Percentiles rank a stretch among this genome's conserved stretches.
phyloP scores from a whole-genome alignment of 2,797 vertebrate genomes.

The Astyanax mexicanus region DNA sequence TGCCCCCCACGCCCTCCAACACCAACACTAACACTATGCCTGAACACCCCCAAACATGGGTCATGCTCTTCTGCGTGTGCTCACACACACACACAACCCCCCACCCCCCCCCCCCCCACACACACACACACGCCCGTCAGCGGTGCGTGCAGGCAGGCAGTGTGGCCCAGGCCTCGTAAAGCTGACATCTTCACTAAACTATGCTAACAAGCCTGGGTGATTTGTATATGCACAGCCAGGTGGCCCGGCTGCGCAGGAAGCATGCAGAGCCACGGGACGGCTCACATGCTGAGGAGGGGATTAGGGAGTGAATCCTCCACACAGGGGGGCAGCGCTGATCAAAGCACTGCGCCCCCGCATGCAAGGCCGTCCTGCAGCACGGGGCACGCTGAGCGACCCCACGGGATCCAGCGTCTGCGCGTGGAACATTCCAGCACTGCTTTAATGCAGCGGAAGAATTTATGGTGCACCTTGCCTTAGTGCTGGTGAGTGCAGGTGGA shows the following conservation, averaged over 20 bases:
- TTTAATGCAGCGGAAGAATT: constrained; percentile 68
- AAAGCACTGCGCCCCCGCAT: constrained; percentile 34
- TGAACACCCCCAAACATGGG: constrained; percentile 65
- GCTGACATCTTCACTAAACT: constrained; percentile 85
- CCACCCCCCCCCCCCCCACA: constrained; percentile 46
- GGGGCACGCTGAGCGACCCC: constrained; percentile 14
- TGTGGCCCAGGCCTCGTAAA: constrained; percentile 75
- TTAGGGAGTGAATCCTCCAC: constrained; percentile 30
- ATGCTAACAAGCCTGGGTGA: constrained; percentile 83
- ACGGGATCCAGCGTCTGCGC: constrained; percentile 53
- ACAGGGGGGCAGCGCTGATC: constrained; percentile 42
- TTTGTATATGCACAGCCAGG: constrained; percentile 79
- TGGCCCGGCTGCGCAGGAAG: constrained; percentile 57
- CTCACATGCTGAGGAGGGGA: constrained; percentile 37
- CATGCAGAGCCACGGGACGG: constrained; percentile 59
- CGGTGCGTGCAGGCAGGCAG: constrained; percentile 70
- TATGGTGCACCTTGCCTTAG: constrained; percentile 53
- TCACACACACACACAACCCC: too few relatives aligned
- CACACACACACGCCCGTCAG: constrained; percentile 3
- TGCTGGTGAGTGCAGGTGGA: constrained; percentile 73
- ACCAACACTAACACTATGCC: constrained; percentile 56
- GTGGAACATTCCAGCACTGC: constrained; percentile 59
- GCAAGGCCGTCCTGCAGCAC: constrained; percentile 5
- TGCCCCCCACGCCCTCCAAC: neutral
- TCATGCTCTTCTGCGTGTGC: constrained; percentile 65